Evolutionary conservation across 2,888 invertebrate species (phyloP).

Genomic region (Pseudococcus viburni): DNA sequence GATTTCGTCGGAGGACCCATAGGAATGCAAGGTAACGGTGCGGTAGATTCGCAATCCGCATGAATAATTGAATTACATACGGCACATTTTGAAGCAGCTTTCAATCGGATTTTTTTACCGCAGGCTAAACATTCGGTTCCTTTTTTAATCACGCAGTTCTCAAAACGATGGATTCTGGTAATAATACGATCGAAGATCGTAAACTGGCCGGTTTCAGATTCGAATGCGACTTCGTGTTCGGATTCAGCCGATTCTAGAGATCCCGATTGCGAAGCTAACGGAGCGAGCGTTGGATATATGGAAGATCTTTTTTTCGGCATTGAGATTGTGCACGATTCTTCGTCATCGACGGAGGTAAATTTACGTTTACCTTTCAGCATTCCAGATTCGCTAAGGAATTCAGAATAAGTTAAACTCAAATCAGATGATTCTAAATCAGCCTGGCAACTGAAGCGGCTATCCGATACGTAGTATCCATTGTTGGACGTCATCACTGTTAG

Average conservation of each 20-base stretch:
- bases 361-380: background rate
- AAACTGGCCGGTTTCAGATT: background rate
- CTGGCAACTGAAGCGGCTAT: constrained; percentile 70
- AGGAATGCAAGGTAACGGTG: constrained; percentile 87
- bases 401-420: too few species aligned
- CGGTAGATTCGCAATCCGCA: constrained; percentile 80
- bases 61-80: constrained; percentile 85
- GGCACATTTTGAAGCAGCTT: constrained; percentile 84
- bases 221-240: background rate
- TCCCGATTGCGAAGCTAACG: constrained; percentile 39
- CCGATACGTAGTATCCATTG: constrained; percentile 70
- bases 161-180: constrained; percentile 77
- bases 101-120: constrained; percentile 89
- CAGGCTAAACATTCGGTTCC: constrained; percentile 79
- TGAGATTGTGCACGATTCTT: background rate
- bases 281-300: constrained; percentile 1
- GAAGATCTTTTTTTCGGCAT: constrained; percentile 32
- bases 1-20: constrained; percentile 74
- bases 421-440: constrained; percentile 81
- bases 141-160: constrained; percentile 70
- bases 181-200: constrained; percentile 68
- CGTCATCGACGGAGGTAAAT: background rate
- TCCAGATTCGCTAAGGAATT: constrained; percentile 72
- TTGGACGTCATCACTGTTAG: constrained; percentile 79
- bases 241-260: constrained; percentile 16